Conservation (phyloP, 92 coral and sea anemone species). For the Epizoanthus stellaris region DNA sequence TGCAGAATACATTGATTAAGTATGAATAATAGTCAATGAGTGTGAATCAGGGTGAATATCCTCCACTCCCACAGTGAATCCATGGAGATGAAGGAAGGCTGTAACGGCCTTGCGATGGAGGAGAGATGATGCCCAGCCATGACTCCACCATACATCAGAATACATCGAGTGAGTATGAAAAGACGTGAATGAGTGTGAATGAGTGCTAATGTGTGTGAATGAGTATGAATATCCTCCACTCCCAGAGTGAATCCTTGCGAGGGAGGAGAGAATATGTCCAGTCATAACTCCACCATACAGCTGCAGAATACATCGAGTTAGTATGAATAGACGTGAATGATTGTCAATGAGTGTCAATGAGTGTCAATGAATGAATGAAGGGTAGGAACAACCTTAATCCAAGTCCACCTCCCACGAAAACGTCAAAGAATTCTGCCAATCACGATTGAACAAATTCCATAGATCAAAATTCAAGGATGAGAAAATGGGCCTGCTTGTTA, state of each 20-base stretch:
- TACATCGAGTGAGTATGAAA: background rate
- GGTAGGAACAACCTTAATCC: too few species aligned
- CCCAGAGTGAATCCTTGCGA: slow-evolving; percentile 58
- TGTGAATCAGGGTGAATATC: slow-evolving; percentile 51
- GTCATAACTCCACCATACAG: slow-evolving; percentile 90
- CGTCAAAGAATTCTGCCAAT: too few species aligned
- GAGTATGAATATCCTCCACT: background rate
- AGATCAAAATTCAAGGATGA: too few species aligned
- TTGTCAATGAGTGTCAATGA: background rate
- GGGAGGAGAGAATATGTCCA: slow-evolving; percentile 79
- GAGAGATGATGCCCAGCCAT: slow-evolving; percentile 87
- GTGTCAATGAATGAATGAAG: too few species aligned
- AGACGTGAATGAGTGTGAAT: too few species aligned
- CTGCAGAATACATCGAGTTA: slow-evolving; percentile 41
- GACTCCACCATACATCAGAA: slow-evolving; percentile 84
- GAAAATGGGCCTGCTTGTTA: too few species aligned
- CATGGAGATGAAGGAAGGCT: slow-evolving; percentile 83
- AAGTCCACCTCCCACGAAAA: too few species aligned
- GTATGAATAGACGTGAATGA: background rate
- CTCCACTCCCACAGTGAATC: slow-evolving; percentile 92
- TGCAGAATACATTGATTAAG: too few species aligned
- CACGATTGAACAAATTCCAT: too few species aligned
- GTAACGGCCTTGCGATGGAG: slow-evolving; percentile 24
- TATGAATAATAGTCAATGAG: too few species aligned
- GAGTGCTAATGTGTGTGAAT: background rate